Evolutionary conservation across 2,113 vertebrate species (phyloP).

Genomic region (Strigops habroptila): DNA sequence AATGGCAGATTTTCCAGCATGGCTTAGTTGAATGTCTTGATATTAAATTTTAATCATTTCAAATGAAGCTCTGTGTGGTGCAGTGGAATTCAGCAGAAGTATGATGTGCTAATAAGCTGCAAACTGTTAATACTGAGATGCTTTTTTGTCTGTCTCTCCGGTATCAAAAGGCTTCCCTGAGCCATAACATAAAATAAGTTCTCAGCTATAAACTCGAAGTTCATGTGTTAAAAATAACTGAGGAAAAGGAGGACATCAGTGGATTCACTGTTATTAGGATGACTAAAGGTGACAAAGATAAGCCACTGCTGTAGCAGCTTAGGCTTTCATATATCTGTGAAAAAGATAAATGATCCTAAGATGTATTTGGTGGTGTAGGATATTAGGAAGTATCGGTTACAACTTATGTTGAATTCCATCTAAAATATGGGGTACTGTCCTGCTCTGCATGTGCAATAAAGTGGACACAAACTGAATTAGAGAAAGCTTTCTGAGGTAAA

Average conservation of each 20-base stretch:
- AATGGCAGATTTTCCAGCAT: slow-evolving; percentile 5
- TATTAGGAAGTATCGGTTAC: not conserved
- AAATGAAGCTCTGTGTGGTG: not conserved
- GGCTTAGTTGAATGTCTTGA: not conserved
- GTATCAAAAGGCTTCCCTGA: not conserved
- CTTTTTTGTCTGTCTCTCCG: not conserved
- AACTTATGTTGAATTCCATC: not conserved
- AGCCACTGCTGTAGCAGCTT: not conserved
- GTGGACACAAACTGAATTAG: not conserved
- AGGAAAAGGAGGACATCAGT: not conserved
- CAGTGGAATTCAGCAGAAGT: not conserved
- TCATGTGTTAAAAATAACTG: slow-evolving; percentile 15
- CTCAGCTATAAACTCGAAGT: not conserved
- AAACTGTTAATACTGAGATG: slow-evolving; percentile 1
- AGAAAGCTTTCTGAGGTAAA: not conserved
- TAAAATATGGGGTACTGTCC: not conserved
- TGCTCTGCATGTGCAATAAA: not conserved
- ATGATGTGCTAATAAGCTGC: not conserved
- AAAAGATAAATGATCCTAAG: not conserved
- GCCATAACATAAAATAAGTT: not conserved
- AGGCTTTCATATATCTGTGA: not conserved
- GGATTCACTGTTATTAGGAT: not conserved
- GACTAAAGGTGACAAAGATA: not conserved
- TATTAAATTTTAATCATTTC: slow-evolving; percentile 44
- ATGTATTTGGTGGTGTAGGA: not conserved